Base-by-base conservation (phyloP, 2,888 invertebrate species). In the Anodontia alba region DNA sequence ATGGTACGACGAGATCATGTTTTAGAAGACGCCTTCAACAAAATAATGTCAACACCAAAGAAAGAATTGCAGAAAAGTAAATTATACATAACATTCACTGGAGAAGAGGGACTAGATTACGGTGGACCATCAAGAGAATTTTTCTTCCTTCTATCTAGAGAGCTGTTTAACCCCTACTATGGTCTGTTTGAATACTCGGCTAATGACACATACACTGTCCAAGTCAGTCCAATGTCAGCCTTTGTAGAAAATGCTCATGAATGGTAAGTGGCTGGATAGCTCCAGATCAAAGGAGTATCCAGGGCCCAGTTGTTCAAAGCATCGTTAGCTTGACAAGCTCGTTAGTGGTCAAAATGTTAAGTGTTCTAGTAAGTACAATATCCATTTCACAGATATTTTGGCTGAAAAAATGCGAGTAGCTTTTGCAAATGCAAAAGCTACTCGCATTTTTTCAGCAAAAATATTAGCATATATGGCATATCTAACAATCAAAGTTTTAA, bases 101-200 rank as follows among this genome's bases (percentile, higher is more conserved):
- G 98, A 72, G 99, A 99, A 94, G 99, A 99, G 94, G 99, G 99
- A 95, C 95, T 99, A 80, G 99, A 99, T 95, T 99, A 99, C 95
- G 99, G 99, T 66, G 99, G 99, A 0, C 99, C 99, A 0, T 98
- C 98, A 17, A 96, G 99, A 38, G 99, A 99, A 95, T 99, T 99
- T 95, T 99, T 99, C 96, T 99, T 99, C 95, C 96, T 99, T 38
- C 95, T 99, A n/a, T 99, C 99, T 0, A 96, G 99, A 74, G 98
- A 99, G 94, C 96, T 99, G 15, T 99, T 99, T 95, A 99, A 99
- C 96, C 99, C 99, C 0, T 99, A 99, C 95, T 99, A 99, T 92
- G 99, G 99, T 0, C 96, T 99, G 80, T 99, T 99, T 95, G 99
- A 99, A 95, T 99, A 99, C 94, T 98, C 99, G 0, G 99, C 99